These are phyloP conservation scores for Malurus splendens DNA, from an alignment of 2,797 vertebrate species.

Conservation along the genomic window DNA sequence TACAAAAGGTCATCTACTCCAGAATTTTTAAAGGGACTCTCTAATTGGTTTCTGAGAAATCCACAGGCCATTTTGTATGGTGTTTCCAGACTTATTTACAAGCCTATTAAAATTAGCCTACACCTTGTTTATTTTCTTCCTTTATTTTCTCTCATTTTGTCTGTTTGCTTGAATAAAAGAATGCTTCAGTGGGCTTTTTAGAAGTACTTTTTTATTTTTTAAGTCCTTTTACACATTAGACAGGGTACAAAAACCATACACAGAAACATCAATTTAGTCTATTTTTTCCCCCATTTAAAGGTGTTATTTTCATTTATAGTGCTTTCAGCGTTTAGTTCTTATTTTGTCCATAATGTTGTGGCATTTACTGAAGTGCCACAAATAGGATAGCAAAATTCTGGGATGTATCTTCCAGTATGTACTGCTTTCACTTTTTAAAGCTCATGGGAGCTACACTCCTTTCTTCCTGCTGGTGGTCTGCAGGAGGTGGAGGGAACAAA, in stretches of 20 bases:
- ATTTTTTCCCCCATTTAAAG: neutral
- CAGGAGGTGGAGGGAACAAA: neutral
- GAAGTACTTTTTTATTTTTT: neutral
- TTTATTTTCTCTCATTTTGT: neutral
- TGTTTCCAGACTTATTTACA: neutral
- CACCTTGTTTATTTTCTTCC: neutral
- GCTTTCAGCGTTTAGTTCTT: neutral
- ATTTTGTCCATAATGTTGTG: neutral
- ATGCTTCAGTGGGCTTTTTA: neutral
- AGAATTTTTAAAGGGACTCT: neutral
- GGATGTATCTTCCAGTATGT: neutral
- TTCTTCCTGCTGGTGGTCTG: neutral
- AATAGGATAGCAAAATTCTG: neutral
- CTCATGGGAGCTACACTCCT: neutral
- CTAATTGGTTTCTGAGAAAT: conserved; percentile 10
- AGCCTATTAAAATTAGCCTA: neutral
- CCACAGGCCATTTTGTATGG: neutral
- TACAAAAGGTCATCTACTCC: conserved; percentile 17
- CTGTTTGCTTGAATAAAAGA: neutral
- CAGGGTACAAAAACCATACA: neutral
- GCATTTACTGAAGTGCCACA: neutral
- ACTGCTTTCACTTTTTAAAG: neutral
- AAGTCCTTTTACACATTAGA: neutral
- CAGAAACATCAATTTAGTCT: neutral
- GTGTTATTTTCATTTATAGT: neutral